These are phyloP conservation scores for Montipora capricornis DNA, from an alignment of 64 coral and sea anemone species.

Conservation along the genomic window DNA sequence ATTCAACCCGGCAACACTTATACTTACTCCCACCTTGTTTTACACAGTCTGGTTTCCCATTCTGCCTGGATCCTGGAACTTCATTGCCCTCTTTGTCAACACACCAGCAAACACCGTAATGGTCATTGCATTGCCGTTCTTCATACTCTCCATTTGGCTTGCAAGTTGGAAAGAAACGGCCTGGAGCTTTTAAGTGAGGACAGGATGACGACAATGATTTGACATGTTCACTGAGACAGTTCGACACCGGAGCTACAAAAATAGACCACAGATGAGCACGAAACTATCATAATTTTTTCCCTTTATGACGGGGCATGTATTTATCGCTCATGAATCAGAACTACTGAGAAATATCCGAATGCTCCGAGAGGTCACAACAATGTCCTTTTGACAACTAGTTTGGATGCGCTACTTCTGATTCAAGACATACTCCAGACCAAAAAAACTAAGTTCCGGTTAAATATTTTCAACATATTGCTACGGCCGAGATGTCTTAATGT, in stretches of 20 bases:
- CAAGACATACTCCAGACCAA: too few relatives aligned
- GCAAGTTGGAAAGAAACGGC: constrained; percentile 25
- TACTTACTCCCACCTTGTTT: not conserved
- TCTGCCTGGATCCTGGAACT: constrained; percentile 20
- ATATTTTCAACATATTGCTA: too few relatives aligned
- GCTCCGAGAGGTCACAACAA: too few relatives aligned
- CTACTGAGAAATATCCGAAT: too few relatives aligned
- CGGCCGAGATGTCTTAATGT: too few relatives aligned
- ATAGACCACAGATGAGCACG: not conserved
- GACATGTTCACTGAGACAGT: constrained; percentile 1
- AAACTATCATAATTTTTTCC: too few relatives aligned
- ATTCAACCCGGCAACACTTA: too few relatives aligned
- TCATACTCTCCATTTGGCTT: constrained; percentile 27
- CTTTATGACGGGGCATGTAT: too few relatives aligned
- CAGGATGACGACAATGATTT: constrained; percentile 15
- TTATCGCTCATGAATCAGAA: too few relatives aligned
- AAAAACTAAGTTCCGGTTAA: too few relatives aligned
- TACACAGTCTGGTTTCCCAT: constrained; percentile 11
- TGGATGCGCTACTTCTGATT: too few relatives aligned
- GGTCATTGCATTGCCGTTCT: not conserved
- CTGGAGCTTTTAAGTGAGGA: not conserved
- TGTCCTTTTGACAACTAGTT: too few relatives aligned
- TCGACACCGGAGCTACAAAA: not conserved
- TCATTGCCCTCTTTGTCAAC: constrained; percentile 36
- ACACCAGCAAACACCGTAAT: constrained; percentile 40